phyloP scores from a whole-genome alignment of 1,140 invertebrate species.

The Bombus terrestris region DNA sequence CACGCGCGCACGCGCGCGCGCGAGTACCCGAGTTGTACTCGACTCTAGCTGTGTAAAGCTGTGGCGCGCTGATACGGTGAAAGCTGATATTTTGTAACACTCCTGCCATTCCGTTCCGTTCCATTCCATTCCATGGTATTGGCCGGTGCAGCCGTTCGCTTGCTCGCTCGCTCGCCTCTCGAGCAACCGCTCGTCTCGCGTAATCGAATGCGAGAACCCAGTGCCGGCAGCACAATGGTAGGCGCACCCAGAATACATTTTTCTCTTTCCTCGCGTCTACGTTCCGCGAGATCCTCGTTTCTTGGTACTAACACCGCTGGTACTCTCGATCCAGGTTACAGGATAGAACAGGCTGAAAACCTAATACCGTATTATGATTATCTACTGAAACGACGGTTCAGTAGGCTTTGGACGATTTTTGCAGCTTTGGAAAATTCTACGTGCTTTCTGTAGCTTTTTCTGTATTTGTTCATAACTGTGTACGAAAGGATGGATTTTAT shows the following conservation, averaged over 20 bases:
- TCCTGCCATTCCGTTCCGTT: conserved; percentile 79
- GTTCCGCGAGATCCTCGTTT: conserved; percentile 60
- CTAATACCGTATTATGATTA: neutral
- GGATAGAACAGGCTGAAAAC: neutral
- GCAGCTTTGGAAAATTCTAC: neutral
- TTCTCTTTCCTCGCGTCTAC: conserved; percentile 45
- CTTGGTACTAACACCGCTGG: neutral
- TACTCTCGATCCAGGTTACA: neutral
- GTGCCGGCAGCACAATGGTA: conserved; percentile 64
- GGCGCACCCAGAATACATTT: conserved; percentile 69
- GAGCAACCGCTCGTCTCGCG: conserved; percentile 55
- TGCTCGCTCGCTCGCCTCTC: conserved; percentile 52
- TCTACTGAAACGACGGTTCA: neutral
- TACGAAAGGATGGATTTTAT: neutral
- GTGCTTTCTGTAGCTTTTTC: too few species aligned
- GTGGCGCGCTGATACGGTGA: conserved; percentile 80
- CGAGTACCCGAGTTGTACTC: neutral
- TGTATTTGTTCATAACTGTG: too few species aligned
- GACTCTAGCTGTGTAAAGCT: conserved; percentile 17
- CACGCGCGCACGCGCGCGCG: too few species aligned
- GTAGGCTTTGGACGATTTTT: neutral
- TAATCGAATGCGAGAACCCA: conserved; percentile 66
- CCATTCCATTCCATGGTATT: conserved; percentile 74
- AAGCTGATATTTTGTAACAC: conserved; percentile 84
- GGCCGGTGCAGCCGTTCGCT: conserved; percentile 65